phyloP scores from a whole-genome alignment of 2,888 invertebrate genomes.

The Punctoribates punctum region DNA sequence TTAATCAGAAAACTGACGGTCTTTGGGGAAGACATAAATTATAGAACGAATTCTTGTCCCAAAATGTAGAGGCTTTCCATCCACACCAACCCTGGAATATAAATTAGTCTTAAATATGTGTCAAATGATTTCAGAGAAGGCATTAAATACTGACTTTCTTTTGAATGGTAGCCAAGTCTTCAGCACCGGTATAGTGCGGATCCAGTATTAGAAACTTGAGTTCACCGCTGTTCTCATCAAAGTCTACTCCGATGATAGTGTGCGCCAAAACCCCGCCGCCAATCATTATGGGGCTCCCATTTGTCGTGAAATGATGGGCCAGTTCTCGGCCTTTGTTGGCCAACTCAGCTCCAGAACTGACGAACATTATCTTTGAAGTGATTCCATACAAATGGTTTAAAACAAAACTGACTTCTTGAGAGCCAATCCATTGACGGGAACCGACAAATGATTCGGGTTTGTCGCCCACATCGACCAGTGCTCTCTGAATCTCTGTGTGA shows the following conservation, averaged over 20 bases:
- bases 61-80: conserved; percentile 92
- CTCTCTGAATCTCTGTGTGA: conserved; percentile 76
- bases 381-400: conserved; percentile 71
- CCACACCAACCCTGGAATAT: conserved; percentile 85
- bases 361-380: conserved; percentile 72
- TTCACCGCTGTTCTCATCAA: conserved; percentile 71
- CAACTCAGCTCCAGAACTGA: conserved; percentile 79
- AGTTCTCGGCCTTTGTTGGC: conserved; percentile 73
- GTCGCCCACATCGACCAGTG: conserved; percentile 89
- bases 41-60: conserved; percentile 91
- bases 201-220: conserved; percentile 91
- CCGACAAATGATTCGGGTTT: conserved; percentile 81
- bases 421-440: conserved; percentile 95
- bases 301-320: conserved; percentile 80
- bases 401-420: conserved; percentile 91
- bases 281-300: conserved; percentile 97
- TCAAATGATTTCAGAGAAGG: not conserved
- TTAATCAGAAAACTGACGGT: conserved; percentile 51
- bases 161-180: conserved; percentile 65
- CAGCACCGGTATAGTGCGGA: conserved; percentile 92
- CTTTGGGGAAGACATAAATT: conserved; percentile 90
- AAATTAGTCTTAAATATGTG: not conserved
- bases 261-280: conserved; percentile 96
- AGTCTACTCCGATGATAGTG: conserved; percentile 92
- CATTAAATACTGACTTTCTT: conserved; percentile 52